Conservation (phyloP, 2,113 vertebrate genomes). For the Passerina amoena region DNA sequence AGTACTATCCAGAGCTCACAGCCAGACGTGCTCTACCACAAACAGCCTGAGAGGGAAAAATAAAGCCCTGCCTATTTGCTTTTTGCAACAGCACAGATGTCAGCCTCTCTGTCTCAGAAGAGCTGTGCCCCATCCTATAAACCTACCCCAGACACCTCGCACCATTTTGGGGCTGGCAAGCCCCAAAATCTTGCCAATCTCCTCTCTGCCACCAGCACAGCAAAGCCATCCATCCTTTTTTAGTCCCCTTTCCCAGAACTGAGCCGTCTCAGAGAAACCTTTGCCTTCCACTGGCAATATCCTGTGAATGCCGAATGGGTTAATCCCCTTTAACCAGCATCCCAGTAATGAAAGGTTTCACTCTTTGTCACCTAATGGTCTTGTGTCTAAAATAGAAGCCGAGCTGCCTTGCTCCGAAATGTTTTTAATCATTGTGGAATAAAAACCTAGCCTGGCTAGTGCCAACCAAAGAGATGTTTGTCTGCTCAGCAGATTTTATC, state of each 20-base stretch:
- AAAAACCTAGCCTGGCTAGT: slow-evolving; percentile 62
- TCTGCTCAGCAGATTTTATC: slow-evolving; percentile 74
- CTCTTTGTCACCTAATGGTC: slow-evolving; percentile 62
- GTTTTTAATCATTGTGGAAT: slow-evolving; percentile 64
- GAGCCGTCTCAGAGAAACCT: background rate
- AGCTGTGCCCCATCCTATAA: background rate
- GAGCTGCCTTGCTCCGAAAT: slow-evolving; percentile 46
- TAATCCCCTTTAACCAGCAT: slow-evolving; percentile 27
- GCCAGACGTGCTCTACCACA: slow-evolving; percentile 46
- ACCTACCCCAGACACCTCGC: background rate
- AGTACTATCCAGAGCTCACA: slow-evolving; percentile 34
- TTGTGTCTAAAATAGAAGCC: slow-evolving; percentile 47
- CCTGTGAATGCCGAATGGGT: background rate
- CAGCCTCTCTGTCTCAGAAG: background rate
- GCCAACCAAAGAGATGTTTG: slow-evolving; percentile 67
- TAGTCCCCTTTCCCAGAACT: background rate
- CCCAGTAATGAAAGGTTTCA: slow-evolving; percentile 32
- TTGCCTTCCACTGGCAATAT: background rate
- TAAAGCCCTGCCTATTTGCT: slow-evolving; percentile 35
- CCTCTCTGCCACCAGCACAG: background rate
- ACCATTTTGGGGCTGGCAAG: background rate
- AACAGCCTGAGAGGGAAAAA: slow-evolving; percentile 32
- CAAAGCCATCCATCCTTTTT: background rate
- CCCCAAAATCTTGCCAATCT: background rate
- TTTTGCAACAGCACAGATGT: slow-evolving; percentile 28